phyloP scores from a whole-genome alignment of 2,888 invertebrate species.

The Cyclophora albipunctata region DNA sequence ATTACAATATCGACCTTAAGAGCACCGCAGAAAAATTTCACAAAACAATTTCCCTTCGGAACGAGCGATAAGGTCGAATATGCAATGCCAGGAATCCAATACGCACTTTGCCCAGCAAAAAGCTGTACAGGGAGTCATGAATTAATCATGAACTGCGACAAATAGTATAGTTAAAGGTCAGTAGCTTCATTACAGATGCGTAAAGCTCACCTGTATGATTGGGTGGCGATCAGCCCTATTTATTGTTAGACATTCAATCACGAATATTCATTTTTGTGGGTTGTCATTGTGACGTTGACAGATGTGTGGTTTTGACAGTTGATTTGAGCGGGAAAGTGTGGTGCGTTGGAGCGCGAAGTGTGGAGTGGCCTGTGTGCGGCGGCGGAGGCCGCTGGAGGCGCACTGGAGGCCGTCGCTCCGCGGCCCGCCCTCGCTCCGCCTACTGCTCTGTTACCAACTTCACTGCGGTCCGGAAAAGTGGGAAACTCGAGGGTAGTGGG shows the following conservation, averaged over 20 bases:
- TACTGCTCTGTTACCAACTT: slow-evolving; percentile 51
- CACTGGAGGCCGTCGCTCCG: slow-evolving; percentile 25
- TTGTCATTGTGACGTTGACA: slow-evolving; percentile 10
- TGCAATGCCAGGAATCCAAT: slow-evolving; percentile 31
- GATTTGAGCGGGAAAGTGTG: slow-evolving; percentile 29
- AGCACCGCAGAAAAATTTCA: slow-evolving; percentile 29
- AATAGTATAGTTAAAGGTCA: slow-evolving; percentile 67
- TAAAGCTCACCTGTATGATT: slow-evolving; percentile 51
- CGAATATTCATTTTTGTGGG: slow-evolving; percentile 5
- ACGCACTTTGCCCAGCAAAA: slow-evolving; percentile 56
- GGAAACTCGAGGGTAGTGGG: slow-evolving; percentile 57
- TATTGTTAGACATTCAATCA: slow-evolving; percentile 15
- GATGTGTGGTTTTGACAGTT: slow-evolving; percentile 15
- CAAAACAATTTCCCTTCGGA: slow-evolving; percentile 20
- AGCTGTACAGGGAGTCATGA: slow-evolving; percentile 47
- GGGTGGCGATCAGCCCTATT: slow-evolving; percentile 23
- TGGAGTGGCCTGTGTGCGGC: slow-evolving; percentile 20
- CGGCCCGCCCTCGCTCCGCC: slow-evolving; percentile 55
- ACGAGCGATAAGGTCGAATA: slow-evolving; percentile 25
- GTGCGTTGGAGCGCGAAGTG: slow-evolving; percentile 25
- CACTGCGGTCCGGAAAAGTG: slow-evolving; percentile 57
- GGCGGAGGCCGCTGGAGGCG: slow-evolving; percentile 37
- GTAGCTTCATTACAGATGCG: slow-evolving; percentile 57
- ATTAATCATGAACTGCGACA: slow-evolving; percentile 66
- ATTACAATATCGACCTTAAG: slow-evolving; percentile 58